phyloP scores from a whole-genome alignment of 1,140 invertebrate species.

The Orussus abietinus region DNA sequence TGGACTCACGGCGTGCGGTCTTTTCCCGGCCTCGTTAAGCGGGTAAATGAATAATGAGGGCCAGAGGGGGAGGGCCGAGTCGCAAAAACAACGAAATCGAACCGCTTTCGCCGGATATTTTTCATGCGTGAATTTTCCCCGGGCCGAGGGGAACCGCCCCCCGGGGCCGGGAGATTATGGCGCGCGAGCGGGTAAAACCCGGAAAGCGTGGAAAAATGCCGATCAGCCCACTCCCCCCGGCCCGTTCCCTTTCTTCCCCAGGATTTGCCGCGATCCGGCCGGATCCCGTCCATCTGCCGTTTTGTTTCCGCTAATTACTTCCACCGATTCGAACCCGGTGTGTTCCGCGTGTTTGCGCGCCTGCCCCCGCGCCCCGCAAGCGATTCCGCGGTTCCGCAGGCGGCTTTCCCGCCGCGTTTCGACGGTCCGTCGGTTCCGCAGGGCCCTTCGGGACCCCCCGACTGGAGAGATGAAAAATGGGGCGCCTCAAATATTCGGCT shows the following conservation, averaged over 20 bases:
- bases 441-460: too few relatives aligned
- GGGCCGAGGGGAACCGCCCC: too few relatives aligned
- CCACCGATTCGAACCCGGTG: slow-evolving; percentile 1
- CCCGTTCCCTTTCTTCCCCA: neutral
- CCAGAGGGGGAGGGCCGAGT: slow-evolving; percentile 25
- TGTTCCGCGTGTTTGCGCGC: neutral
- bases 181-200: too few relatives aligned
- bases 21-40: slow-evolving; percentile 39
- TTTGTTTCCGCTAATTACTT: slow-evolving; percentile 20
- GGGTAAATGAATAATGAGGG: slow-evolving; percentile 44
- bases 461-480: too few relatives aligned
- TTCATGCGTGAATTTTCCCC: slow-evolving; percentile 50
- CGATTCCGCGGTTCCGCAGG: too few relatives aligned
- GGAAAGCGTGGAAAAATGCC: too few relatives aligned
- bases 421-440: too few relatives aligned
- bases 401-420: too few relatives aligned
- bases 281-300: too few relatives aligned
- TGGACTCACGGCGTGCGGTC: slow-evolving; percentile 25
- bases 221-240: neutral
- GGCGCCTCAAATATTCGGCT: too few relatives aligned
- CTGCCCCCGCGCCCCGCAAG: neutral
- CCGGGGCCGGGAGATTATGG: too few relatives aligned
- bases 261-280: neutral
- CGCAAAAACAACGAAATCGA: slow-evolving; percentile 46
- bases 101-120: slow-evolving; percentile 50